Evolutionary conservation across 2,888 invertebrate genomes (phyloP).

Genomic region (Ormyrus nitidulus): DNA sequence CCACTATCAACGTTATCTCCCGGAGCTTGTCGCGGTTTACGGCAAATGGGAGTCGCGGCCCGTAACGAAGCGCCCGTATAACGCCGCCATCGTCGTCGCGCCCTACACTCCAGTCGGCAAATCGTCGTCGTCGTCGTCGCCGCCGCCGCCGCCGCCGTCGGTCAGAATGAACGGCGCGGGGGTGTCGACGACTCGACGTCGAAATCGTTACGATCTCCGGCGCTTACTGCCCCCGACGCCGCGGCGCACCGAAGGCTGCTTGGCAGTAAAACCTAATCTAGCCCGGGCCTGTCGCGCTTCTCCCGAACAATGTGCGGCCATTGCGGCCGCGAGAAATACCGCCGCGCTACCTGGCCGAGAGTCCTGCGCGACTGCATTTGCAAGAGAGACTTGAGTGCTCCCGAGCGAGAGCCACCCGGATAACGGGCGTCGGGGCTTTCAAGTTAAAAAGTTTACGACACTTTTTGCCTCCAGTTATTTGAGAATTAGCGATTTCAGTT

Average conservation of each 20-base stretch:
- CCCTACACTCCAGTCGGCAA: constrained; percentile 4
- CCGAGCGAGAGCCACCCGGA: no score
- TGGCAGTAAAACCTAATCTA: constrained; percentile 64
- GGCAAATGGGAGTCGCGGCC: constrained; percentile 43
- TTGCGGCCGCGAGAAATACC: not conserved
- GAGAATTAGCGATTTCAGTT: no score
- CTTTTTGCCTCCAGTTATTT: no score
- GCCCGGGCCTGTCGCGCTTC: constrained; percentile 45
- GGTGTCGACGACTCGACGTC: constrained; percentile 1
- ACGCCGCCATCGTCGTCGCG: constrained; percentile 3
- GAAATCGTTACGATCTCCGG: constrained; percentile 37
- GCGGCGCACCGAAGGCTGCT: not conserved
- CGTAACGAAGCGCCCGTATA: constrained; percentile 41
- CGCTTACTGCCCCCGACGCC: constrained; percentile 6
- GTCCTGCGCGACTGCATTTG: no score
- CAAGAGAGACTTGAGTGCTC: no score
- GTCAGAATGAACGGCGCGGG: constrained; percentile 22
- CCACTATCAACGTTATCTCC: constrained; percentile 43
- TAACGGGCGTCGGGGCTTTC: no score
- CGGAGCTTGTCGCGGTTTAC: constrained; percentile 43
- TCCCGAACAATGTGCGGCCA: constrained; percentile 9
- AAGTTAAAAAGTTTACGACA: no score
- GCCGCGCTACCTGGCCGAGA: not conserved
- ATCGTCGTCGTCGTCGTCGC: constrained; percentile 33
- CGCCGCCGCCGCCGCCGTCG: not conserved